Percentiles rank a stretch among this genome's conserved stretches.
Evolutionary conservation across 2,888 invertebrate species (phyloP).

Genomic region (Diplolepis rosae): DNA sequence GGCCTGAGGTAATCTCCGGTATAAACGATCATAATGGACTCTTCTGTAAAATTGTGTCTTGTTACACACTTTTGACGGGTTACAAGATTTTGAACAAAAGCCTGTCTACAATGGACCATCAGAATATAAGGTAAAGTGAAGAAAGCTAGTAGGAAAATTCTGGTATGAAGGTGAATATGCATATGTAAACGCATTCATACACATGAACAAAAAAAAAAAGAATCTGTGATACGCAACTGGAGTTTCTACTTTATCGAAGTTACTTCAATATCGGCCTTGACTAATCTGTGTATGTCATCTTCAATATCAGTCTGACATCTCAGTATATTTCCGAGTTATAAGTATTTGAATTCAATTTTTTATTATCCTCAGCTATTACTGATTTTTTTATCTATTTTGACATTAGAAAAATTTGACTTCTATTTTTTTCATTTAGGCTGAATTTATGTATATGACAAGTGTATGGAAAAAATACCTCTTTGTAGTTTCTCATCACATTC

Average conservation of each 20-base stretch:
- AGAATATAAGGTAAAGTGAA: slow-evolving; percentile 47
- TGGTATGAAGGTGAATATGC: not conserved
- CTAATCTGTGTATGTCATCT: slow-evolving; percentile 46
- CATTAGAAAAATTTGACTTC: no score
- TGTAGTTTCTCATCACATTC: not conserved
- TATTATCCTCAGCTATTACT: not conserved
- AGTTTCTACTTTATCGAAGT: slow-evolving; percentile 46
- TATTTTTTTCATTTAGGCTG: not conserved
- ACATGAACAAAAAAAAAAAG: not conserved
- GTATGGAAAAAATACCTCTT: no score
- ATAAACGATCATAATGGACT: slow-evolving; percentile 17
- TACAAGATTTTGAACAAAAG: slow-evolving; percentile 54
- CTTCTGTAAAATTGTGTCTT: not conserved
- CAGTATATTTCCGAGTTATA: not conserved
- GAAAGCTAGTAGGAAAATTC: not conserved
- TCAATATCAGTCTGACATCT: slow-evolving; percentile 15
- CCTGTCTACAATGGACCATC: slow-evolving; percentile 61
- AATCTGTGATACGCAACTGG: slow-evolving; percentile 15
- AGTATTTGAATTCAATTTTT: not conserved
- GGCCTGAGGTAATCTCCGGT: slow-evolving; percentile 23
- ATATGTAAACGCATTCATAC: not conserved
- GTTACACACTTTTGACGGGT: slow-evolving; percentile 10
- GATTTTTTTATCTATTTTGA: no score
- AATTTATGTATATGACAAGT: not conserved
- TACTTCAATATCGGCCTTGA: slow-evolving; percentile 41